Conservation (phyloP, 2,888 invertebrate genomes). For the Hyalella azteca region DNA sequence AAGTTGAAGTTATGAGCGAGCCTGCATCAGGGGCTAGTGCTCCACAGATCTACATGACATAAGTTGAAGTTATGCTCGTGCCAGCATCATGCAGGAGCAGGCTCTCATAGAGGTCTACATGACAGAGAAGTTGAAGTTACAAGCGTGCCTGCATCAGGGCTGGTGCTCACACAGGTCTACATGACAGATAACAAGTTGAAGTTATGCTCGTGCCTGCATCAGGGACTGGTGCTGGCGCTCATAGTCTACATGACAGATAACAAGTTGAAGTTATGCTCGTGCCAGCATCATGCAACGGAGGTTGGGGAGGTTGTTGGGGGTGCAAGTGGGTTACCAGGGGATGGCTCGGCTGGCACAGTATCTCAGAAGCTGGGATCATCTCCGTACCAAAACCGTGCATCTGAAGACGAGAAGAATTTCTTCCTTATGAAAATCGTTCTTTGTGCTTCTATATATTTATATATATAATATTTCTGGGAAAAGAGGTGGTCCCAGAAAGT, state of each 20-base stretch:
- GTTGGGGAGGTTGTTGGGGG: slow-evolving; percentile 42
- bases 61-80: neutral
- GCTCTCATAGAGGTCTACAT: neutral
- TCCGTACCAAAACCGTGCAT: slow-evolving; percentile 59
- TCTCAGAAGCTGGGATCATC: slow-evolving; percentile 45
- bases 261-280: slow-evolving; percentile 73
- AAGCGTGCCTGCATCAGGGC: neutral
- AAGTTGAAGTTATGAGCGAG: too few relatives aligned
- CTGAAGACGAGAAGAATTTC: slow-evolving; percentile 38
- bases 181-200: neutral
- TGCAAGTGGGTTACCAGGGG: slow-evolving; percentile 4
- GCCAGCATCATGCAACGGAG: slow-evolving; percentile 47
- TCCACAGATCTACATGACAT: neutral
- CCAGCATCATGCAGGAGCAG: neutral
- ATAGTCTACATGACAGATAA: slow-evolving; percentile 84
- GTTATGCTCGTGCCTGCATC: slow-evolving; percentile 59
- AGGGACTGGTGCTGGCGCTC: slow-evolving; percentile 66
- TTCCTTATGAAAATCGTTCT: too few relatives aligned
- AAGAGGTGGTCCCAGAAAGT: too few relatives aligned
- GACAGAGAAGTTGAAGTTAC: neutral
- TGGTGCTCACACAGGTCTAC: neutral
- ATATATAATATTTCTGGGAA: too few relatives aligned
- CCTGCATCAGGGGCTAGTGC: neutral
- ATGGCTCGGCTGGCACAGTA: slow-evolving; percentile 26
- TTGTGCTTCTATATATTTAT: too few relatives aligned